phyloP scores from a whole-genome alignment of 1,140 invertebrate genomes.

The Oncopodura yosiiana region DNA sequence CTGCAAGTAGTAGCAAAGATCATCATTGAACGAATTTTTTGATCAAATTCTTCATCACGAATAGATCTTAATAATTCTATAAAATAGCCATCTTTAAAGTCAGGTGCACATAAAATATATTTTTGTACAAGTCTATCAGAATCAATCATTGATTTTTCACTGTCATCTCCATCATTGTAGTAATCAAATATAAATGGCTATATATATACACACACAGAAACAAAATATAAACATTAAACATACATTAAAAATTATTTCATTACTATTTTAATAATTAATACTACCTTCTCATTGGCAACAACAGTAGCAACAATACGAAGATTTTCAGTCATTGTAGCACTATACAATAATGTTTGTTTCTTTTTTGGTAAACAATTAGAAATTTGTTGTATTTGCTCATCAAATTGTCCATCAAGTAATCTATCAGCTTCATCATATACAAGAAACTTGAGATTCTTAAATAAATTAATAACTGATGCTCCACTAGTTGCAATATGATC shows the following conservation, averaged over 20 bases:
- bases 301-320: background rate
- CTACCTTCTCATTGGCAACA: slow-evolving; percentile 25
- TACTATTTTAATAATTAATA: slow-evolving; percentile 27
- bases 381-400: slow-evolving; percentile 70
- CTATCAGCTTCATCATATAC: slow-evolving; percentile 90
- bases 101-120: slow-evolving; percentile 77
- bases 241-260: slow-evolving; percentile 1
- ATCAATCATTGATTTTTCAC: slow-evolving; percentile 54
- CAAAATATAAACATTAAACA: slow-evolving; percentile 25
- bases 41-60: slow-evolving; percentile 46
- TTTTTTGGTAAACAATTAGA: slow-evolving; percentile 66
- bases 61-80: slow-evolving; percentile 77
- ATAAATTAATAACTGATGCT: slow-evolving; percentile 55
- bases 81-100: slow-evolving; percentile 87
- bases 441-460: slow-evolving; percentile 70
- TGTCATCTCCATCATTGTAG: slow-evolving; percentile 11
- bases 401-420: slow-evolving; percentile 67
- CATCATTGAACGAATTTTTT: slow-evolving; percentile 63
- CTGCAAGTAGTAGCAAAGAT: slow-evolving; percentile 92
- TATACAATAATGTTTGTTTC: slow-evolving; percentile 81
- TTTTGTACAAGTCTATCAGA: slow-evolving; percentile 73
- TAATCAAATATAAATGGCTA: slow-evolving; percentile 22
- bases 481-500: slow-evolving; percentile 78
- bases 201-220: slow-evolving; percentile 43
- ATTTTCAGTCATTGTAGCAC: slow-evolving; percentile 88